Percentiles rank a stretch among this genome's conserved stretches.
Evolutionary conservation across 2,113 vertebrate species (phyloP).

Genomic region (Bagarius yarrelli): DNA sequence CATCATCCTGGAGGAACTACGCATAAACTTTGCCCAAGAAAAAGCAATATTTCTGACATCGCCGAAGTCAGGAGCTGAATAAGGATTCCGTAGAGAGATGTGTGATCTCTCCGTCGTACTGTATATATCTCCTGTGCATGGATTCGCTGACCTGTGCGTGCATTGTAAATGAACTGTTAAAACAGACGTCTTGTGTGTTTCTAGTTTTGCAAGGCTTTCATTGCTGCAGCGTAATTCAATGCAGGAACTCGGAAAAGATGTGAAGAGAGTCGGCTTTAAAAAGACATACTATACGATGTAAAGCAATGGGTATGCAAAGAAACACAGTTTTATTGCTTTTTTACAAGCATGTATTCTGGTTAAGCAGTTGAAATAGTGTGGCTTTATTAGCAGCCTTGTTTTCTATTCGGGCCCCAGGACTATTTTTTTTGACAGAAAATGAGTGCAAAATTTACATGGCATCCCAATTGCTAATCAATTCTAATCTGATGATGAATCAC

Average conservation of each 20-base stretch:
- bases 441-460: neutral
- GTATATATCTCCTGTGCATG: neutral
- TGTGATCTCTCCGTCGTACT: neutral
- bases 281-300: neutral
- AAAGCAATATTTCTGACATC: slow-evolving; percentile 17
- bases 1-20: slow-evolving; percentile 24
- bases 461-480: slow-evolving; percentile 8
- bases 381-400: slow-evolving; percentile 12
- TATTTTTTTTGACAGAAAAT: neutral
- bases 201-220: neutral
- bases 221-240: neutral
- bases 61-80: neutral
- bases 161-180: neutral
- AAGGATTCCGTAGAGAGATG: neutral
- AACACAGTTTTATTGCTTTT: slow-evolving; percentile 2
- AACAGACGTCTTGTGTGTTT: no score
- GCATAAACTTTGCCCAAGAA: slow-evolving; percentile 16
- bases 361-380: slow-evolving; percentile 8
- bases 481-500: neutral
- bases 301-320: neutral
- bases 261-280: neutral
- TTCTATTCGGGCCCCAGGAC: slow-evolving; percentile 15
- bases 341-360: slow-evolving; percentile 3
- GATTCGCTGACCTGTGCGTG: neutral
- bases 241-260: neutral